Evolutionary conservation across 2,113 vertebrate genomes (phyloP).

Genomic region (Climacteris rufus): DNA sequence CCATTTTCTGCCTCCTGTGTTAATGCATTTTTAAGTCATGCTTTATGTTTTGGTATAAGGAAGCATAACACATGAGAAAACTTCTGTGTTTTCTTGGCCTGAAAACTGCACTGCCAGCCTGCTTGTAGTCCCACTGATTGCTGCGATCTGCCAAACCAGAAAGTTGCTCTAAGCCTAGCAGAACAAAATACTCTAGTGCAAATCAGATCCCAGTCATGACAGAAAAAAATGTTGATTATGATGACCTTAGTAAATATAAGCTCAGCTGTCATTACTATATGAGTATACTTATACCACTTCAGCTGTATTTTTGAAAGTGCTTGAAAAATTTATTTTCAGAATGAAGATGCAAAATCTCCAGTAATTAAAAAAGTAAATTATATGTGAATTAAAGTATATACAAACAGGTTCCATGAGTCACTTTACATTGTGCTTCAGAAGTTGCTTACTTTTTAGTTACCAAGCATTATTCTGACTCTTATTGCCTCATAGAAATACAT

Average conservation of each 20-base stretch:
- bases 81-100: not conserved
- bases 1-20: not conserved
- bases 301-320: not conserved
- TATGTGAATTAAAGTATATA: not conserved
- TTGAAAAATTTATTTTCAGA: not conserved
- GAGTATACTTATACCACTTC: not conserved
- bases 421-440: not conserved
- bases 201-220: not conserved
- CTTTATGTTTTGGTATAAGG: not conserved
- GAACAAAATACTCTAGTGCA: not conserved
- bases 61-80: not conserved
- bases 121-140: not conserved
- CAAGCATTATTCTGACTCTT: fast-evolving
- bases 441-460: not conserved
- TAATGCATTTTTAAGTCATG: not conserved
- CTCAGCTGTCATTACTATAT: not conserved
- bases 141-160: not conserved
- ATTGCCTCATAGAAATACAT: not conserved
- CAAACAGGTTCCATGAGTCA: not conserved
- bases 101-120: not conserved
- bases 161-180: not conserved
- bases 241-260: not conserved
- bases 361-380: not conserved
- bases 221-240: not conserved
- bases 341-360: not conserved